Base-by-base conservation (phyloP, 2,113 vertebrate species). In the Origma solitaria region DNA sequence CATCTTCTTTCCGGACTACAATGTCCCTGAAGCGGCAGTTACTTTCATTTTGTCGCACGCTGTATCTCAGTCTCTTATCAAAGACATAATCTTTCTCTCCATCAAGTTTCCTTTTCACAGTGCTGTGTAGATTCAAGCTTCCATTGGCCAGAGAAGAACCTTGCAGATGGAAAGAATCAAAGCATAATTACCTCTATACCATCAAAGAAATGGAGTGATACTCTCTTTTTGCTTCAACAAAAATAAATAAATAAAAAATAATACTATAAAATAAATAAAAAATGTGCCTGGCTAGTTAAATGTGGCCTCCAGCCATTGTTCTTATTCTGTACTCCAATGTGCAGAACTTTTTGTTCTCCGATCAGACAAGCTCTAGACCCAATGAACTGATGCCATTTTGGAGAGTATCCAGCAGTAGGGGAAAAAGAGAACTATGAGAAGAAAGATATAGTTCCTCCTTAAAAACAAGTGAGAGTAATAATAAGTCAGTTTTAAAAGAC, bases 11-110 rank as follows among this genome's bases (percentile, higher is more conserved):
- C 94, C 99, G 98, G 82, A 99, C 99, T 9, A 99, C 99, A n/a
- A 99, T 99, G 98, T 99, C 99, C 81, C 99, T 98, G 96, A 99
- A 99, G 51, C 99, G 98, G 97, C 99, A 99, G 98, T 98, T 99
- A 96, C 98, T 99, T 95, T 99, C 99, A 4, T 98, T 99, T 96
- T 99, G 99, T 91, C 99, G 98, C 92, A 99, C 99, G 11, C 99
- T 99, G 98, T 99, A 99, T 97, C 99, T 98, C 94, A 99, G 98
- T 94, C 99, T 98, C 97, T 99, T 99, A 98, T 99, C 99, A 11
- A 99, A 99, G 90, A 99, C 98, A 40, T 99, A 99, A 97, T 99
- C 98, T 95, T 98, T 99, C 88, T 99, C 99, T 16, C 99, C 97
- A 13, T 98, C 98, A 95, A 99, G 96, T 97, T 99, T 99, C 97